A percentile compares a stretch with the other conserved stretches of the same genome.
Conservation (phyloP, 2,888 invertebrate species). For the Tolmerus cingulatus region DNA sequence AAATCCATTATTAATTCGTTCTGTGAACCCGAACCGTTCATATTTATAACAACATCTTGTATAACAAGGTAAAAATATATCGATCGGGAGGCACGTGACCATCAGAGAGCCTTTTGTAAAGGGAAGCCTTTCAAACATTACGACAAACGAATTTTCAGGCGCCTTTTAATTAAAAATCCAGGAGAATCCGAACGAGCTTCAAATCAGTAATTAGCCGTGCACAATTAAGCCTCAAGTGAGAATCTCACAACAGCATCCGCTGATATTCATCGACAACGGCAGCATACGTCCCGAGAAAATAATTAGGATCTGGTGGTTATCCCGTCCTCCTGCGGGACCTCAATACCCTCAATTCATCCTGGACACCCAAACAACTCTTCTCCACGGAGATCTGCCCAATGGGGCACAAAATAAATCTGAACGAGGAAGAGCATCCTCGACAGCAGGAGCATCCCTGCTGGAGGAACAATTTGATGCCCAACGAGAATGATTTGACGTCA, state of each 20-base stretch:
- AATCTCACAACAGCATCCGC: background rate
- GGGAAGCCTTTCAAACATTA: background rate
- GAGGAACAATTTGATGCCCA: background rate
- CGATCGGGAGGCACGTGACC: background rate
- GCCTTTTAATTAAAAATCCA: background rate
- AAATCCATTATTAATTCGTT: background rate
- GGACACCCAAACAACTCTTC: background rate
- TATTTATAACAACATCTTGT: background rate
- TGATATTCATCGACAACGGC: background rate
- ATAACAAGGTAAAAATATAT: background rate
- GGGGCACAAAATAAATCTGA: background rate
- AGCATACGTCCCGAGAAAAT: background rate
- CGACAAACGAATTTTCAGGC: background rate
- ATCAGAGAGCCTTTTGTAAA: background rate
- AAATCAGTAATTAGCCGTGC: slow-evolving; percentile 9
- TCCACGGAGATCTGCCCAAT: background rate
- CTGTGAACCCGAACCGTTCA: background rate
- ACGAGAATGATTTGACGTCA: background rate
- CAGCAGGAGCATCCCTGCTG: background rate
- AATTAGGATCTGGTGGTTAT: background rate
- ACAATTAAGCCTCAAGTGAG: slow-evolving; percentile 6
- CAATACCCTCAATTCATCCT: background rate
- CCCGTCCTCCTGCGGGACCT: background rate
- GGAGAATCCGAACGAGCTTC: background rate
- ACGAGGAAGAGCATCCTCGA: background rate